Base-by-base conservation (phyloP, 1,140 invertebrate genomes). In the Zaprionus camerounensis region DNA sequence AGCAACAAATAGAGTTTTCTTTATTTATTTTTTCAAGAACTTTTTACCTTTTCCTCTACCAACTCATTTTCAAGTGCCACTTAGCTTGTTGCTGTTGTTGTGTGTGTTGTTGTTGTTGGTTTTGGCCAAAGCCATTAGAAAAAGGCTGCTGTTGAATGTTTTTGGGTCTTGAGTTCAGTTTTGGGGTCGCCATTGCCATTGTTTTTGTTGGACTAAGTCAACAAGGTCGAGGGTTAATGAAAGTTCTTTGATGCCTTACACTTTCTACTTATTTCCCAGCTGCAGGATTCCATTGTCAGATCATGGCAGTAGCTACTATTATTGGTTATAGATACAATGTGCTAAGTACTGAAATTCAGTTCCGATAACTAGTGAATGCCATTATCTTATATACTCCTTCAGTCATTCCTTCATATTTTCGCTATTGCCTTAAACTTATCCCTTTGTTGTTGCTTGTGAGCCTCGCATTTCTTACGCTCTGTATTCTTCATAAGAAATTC, bases 21-120 rank as follows among this genome's bases (percentile, higher is more conserved):
- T 81, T 87, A 84, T 87, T 87, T 87, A 88, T 87, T 87, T 87
- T 87, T 64, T 76, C 78, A 88, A 69, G 68, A 87, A 88, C 78
- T 88, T 83, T 87, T 76, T 81, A 88, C 84, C 78, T 84, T 87
- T 88, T 87, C 71, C 68, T 41, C 80, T 65, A 36, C 80, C n/a
- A 77, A 82, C 83, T 80, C 70, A 71, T 80, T 87, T 83, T 87
- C 73, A 87, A 87, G 84, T 53, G 75, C 58, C 84, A 88, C 75
- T 87, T 88, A 78, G 81, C 59, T n/a, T 65, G 56, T 66, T 67
- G 38, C 22, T 82, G 28, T 59, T 82, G 51, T 68, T 66, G 41
- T 31, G 44, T 78, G 51, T 17, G 75, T 59, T 82, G 51, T 68
- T 66, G 59, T 85, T 62, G 63, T 64, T 70, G 65, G 17, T 63